Percentiles rank a stretch among this genome's conserved stretches.
phyloP scores from a whole-genome alignment of 2,113 vertebrate species.

The Brienomyrus longianalis region DNA sequence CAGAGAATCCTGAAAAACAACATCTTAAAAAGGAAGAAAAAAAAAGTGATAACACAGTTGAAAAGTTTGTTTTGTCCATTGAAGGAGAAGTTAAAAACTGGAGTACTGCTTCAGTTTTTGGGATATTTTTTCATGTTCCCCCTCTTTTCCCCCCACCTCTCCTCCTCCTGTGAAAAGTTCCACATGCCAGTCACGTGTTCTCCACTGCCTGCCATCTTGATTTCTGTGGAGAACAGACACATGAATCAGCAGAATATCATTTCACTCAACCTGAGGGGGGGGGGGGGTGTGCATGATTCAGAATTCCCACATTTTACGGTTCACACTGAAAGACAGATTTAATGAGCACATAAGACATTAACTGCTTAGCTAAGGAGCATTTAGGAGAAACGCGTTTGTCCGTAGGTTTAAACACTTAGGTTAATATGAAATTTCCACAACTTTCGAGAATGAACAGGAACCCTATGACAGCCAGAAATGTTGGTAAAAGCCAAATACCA shows the following conservation, averaged over 20 bases:
- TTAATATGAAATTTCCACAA: background rate
- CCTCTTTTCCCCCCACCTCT: conserved; percentile 38
- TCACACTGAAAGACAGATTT: background rate
- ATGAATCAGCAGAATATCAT: background rate
- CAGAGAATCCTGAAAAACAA: conserved; percentile 80
- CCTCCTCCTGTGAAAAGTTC: conserved; percentile 70
- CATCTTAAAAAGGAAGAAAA: conserved; percentile 26
- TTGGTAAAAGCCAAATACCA: background rate
- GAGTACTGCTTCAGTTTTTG: conserved; percentile 78
- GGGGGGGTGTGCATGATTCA: background rate
- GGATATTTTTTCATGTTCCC: conserved; percentile 29
- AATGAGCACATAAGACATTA: background rate
- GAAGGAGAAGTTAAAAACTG: conserved; percentile 73
- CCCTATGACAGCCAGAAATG: background rate
- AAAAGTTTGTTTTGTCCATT: conserved; percentile 68
- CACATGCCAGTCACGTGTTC: conserved; percentile 88
- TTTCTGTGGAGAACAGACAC: conserved; percentile 63
- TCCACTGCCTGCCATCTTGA: conserved; percentile 69
- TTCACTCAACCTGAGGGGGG: background rate
- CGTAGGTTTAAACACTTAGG: background rate
- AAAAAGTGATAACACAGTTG: conserved; percentile 54
- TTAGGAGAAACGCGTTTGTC: background rate
- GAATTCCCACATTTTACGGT: background rate
- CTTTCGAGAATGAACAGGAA: background rate
- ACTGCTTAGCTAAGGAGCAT: background rate